Evolutionary conservation across 64 coral and sea anemone genomes (phyloP).

Genomic region (Montipora efflorescens): DNA sequence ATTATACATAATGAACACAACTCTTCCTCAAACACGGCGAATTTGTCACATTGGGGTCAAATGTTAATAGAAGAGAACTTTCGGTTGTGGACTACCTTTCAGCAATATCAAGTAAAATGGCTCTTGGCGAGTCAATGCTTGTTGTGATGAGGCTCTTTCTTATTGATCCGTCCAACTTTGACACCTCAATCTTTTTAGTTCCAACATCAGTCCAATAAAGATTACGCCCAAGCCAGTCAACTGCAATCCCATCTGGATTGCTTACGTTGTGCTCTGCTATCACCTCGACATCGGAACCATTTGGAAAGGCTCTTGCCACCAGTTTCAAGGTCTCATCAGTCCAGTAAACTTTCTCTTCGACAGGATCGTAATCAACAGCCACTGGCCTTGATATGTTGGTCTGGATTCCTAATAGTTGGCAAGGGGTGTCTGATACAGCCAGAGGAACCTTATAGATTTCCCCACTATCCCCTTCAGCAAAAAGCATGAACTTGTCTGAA

Average conservation of each 20-base stretch:
- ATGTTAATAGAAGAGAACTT: neutral
- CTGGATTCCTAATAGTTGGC: neutral
- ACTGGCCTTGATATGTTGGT: slow-evolving; percentile 31
- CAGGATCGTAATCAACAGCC: slow-evolving; percentile 60
- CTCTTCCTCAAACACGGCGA: no score
- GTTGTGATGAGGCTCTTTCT: slow-evolving; percentile 57
- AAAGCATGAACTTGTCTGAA: neutral
- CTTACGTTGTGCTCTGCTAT: slow-evolving; percentile 14
- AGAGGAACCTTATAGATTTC: slow-evolving; percentile 51
- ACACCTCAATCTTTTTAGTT: slow-evolving; percentile 73
- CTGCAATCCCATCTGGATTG: slow-evolving; percentile 62
- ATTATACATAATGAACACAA: no score
- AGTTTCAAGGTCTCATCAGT: slow-evolving; percentile 34
- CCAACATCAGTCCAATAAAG: slow-evolving; percentile 80
- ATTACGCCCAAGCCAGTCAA: slow-evolving; percentile 58
- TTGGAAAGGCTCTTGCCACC: slow-evolving; percentile 30
- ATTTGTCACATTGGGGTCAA: no score
- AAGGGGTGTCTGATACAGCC: neutral
- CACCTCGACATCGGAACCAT: slow-evolving; percentile 52
- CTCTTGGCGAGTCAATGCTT: slow-evolving; percentile 68
- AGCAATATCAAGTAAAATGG: slow-evolving; percentile 41
- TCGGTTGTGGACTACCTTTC: slow-evolving; percentile 47
- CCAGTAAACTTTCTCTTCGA: slow-evolving; percentile 62
- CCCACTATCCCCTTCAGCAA: slow-evolving; percentile 28
- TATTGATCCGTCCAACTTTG: slow-evolving; percentile 60